These are phyloP conservation scores for Puntigrus tetrazona DNA, from an alignment of 2,113 vertebrate genomes.

Conservation along the genomic window DNA sequence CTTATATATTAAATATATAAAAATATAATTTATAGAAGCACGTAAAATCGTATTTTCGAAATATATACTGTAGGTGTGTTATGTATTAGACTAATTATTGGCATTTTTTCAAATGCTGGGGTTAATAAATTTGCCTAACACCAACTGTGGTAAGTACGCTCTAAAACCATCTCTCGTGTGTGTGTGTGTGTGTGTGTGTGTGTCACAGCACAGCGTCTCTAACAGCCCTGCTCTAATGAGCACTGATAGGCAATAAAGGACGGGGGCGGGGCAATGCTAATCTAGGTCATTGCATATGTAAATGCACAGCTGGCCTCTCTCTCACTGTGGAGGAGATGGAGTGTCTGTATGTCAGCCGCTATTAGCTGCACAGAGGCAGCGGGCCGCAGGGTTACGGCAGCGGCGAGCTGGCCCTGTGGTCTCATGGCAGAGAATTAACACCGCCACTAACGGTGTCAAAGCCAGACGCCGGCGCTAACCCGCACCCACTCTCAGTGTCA, in stretches of 20 bases:
- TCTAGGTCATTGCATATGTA: constrained; percentile 91
- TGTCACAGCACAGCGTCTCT: constrained; percentile 34
- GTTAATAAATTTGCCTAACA: not conserved
- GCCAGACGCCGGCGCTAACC: not conserved
- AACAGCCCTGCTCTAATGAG: constrained; percentile 78
- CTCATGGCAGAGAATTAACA: constrained; percentile 19
- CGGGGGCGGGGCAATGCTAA: constrained; percentile 76
- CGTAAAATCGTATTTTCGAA: no score
- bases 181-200: constrained; percentile 14
- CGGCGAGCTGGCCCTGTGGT: constrained; percentile 55
- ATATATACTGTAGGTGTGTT: no score
- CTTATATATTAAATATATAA: no score
- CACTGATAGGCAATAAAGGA: constrained; percentile 71
- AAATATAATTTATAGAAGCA: no score
- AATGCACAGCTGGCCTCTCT: constrained; percentile 84
- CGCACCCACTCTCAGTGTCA: not conserved
- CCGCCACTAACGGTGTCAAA: not conserved
- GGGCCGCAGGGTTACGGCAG: constrained; percentile 50
- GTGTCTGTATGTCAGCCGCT: constrained; percentile 75
- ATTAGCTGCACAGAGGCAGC: constrained; percentile 70
- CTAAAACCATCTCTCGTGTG: not conserved
- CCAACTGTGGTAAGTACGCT: not conserved
- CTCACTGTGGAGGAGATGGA: constrained; percentile 75
- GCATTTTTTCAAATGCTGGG: not conserved
- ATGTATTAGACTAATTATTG: not conserved